phyloP scores from a whole-genome alignment of 2,888 invertebrate genomes.

The Pterostichus niger region DNA sequence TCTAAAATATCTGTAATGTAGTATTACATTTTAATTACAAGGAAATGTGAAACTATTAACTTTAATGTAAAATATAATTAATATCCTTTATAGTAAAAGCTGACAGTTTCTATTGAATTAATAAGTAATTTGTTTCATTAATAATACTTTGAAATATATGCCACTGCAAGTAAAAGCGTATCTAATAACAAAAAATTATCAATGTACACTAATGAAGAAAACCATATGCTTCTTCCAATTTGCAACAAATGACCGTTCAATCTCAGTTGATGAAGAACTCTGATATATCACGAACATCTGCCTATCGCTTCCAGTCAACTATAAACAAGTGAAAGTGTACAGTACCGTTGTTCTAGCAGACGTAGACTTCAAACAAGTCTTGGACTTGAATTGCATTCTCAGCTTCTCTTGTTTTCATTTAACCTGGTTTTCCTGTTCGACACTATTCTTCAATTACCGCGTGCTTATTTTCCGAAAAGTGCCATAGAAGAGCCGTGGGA shows the following conservation, averaged over 20 bases:
- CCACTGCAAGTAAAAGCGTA: not conserved
- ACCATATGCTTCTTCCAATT: constrained; percentile 21
- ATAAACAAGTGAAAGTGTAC: constrained; percentile 49
- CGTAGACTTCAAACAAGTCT: not conserved
- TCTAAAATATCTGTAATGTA: too few species aligned
- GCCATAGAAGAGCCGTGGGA: constrained; percentile 34
- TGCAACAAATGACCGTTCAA: not conserved
- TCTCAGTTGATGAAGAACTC: constrained; percentile 17
- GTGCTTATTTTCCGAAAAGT: constrained; percentile 45
- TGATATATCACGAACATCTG: constrained; percentile 60
- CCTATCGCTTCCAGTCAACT: constrained; percentile 22
- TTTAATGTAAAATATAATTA: too few species aligned
- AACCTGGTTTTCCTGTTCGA: constrained; percentile 42
- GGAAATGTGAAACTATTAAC: too few species aligned
- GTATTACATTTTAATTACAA: too few species aligned
- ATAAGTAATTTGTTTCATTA: not conserved
- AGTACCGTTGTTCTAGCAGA: constrained; percentile 27
- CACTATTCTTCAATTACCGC: constrained; percentile 50
- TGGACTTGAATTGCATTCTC: not conserved
- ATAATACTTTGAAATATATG: not conserved
- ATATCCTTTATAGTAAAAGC: not conserved
- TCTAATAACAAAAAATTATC: not conserved
- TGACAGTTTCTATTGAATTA: not conserved
- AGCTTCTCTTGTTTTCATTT: constrained; percentile 32
- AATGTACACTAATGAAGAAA: not conserved